Base-by-base conservation (phyloP, 1,140 invertebrate species). In the Manduca sexta region DNA sequence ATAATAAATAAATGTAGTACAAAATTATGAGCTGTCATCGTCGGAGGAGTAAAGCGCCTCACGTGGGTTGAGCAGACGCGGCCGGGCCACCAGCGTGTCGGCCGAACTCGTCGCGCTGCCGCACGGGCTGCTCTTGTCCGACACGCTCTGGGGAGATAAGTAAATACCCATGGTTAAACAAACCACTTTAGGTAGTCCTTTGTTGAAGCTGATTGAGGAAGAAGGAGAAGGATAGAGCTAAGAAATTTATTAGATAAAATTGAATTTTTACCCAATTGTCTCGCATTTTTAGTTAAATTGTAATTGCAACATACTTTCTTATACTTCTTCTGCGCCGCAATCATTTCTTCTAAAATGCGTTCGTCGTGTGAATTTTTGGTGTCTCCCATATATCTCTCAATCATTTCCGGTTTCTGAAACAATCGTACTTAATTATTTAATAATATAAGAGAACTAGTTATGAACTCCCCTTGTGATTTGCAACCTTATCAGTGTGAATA, bases 331-430 rank as follows among this genome's bases (percentile, higher is more conserved):
- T 78, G 59, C 11, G 52, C 52, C 15, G 54, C 35, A n/a, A 68
- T 46, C 18, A 67, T 54, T 10, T 74, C 69, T 12, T 72, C 68
- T 17, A 71, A 29, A 13, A 54, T 44, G 17, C 71, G 64, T 3
- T 69, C 65, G 35, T 43, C 39, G 38, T 65, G 60, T 1, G 55
- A 43, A 30, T 61, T 67, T 42, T 47, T 67, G 16, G 64, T 68
- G 54, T 84, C 80, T 15, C 78, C 80, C 56, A 84, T 80, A 49
- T 77, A 65, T 18, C 63, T 64, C 49, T 84, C 80, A 42, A 84
- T 60, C 73, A 84, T 79, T 40, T 73, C 71, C 18, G 58, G 68
- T 60, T 69, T 77, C 73, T 79, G 53, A 8, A 67, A 69, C 4
- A 35, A 45, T 12, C 12, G 6, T 7, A 5, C 8, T 18, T 2